Percentiles rank a stretch among this genome's conserved stretches.
These are phyloP conservation scores for Samia ricini DNA, from an alignment of 1,140 invertebrate genomes.

Conservation along the genomic window DNA sequence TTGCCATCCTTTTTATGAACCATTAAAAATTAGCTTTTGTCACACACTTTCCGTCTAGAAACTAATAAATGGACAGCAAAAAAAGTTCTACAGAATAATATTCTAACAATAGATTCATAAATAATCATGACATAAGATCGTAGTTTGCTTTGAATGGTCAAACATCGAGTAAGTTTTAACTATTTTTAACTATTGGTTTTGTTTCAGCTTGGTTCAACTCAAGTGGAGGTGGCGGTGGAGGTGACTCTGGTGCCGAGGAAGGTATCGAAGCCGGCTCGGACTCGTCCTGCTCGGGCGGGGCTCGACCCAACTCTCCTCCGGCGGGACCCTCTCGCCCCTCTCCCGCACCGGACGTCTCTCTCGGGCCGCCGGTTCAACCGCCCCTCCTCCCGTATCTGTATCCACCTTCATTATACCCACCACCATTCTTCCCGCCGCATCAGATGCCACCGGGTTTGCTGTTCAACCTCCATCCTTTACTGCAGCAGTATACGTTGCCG, in stretches of 20 bases:
- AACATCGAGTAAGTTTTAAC: too few relatives aligned
- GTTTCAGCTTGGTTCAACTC: constrained; percentile 79
- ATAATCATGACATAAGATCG: too few relatives aligned
- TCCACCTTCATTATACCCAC: constrained; percentile 89
- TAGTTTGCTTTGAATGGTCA: too few relatives aligned
- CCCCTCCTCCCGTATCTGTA: constrained; percentile 93
- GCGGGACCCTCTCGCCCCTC: constrained; percentile 81
- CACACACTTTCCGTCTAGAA: too few relatives aligned
- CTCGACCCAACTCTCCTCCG: constrained; percentile 79
- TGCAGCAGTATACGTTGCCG: constrained; percentile 82
- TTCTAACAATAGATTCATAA: too few relatives aligned
- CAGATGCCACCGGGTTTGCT: constrained; percentile 83
- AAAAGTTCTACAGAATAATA: too few relatives aligned
- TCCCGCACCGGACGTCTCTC: constrained; percentile 90
- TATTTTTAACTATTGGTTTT: neutral
- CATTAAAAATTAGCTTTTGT: too few relatives aligned
- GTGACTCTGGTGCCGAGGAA: constrained; percentile 76
- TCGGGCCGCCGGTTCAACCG: constrained; percentile 92
- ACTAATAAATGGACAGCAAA: too few relatives aligned
- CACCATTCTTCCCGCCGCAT: constrained; percentile 84
- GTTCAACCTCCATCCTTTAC: constrained; percentile 85
- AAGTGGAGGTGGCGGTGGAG: constrained; percentile 66
- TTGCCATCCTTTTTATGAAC: too few relatives aligned
- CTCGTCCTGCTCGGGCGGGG: constrained; percentile 81
- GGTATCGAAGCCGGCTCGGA: constrained; percentile 80